Conservation (phyloP, 1,140 invertebrate genomes). For the Littorina saxatilis region DNA sequence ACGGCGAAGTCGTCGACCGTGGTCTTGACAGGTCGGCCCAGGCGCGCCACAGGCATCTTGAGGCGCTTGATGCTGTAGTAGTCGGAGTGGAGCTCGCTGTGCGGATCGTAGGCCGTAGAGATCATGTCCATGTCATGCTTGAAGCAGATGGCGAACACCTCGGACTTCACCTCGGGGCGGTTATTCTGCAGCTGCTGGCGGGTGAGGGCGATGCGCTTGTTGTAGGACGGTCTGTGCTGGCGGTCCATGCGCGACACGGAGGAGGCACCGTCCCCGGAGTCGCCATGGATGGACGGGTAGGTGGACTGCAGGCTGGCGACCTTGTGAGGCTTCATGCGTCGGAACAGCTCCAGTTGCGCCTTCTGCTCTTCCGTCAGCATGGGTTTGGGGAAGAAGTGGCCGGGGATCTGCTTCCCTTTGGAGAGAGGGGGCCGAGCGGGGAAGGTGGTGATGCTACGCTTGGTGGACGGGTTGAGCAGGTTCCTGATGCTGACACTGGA, state of each 20-base stretch:
- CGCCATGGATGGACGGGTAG: not conserved
- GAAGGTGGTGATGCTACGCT: slow-evolving; percentile 31
- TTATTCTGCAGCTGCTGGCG: slow-evolving; percentile 6
- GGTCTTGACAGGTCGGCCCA: not conserved
- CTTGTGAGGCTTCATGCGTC: not conserved
- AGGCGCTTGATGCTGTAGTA: slow-evolving; percentile 39
- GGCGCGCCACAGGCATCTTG: slow-evolving; percentile 11
- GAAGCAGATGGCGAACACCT: slow-evolving; percentile 44
- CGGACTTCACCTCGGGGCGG: slow-evolving; percentile 28
- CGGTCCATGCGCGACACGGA: slow-evolving; percentile 35
- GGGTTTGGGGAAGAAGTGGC: slow-evolving; percentile 41
- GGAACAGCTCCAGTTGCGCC: not conserved
- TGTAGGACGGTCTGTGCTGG: slow-evolving; percentile 11
- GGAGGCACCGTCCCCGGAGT: not conserved
- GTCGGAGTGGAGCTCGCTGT: slow-evolving; percentile 43
- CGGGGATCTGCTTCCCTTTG: slow-evolving; percentile 33
- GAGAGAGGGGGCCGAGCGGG: slow-evolving; percentile 32
- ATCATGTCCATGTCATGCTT: slow-evolving; percentile 31
- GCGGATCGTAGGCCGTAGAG: slow-evolving; percentile 36
- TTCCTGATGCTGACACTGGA: slow-evolving; percentile 7
- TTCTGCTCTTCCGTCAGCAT: slow-evolving; percentile 17
- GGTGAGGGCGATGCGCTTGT: not conserved
- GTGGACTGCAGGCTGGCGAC: slow-evolving; percentile 8
- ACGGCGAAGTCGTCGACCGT: slow-evolving; percentile 23
- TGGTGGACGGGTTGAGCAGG: not conserved